These are phyloP conservation scores for Diplodus puntazzo DNA, from an alignment of 2,797 vertebrate species.

Conservation along the genomic window DNA sequence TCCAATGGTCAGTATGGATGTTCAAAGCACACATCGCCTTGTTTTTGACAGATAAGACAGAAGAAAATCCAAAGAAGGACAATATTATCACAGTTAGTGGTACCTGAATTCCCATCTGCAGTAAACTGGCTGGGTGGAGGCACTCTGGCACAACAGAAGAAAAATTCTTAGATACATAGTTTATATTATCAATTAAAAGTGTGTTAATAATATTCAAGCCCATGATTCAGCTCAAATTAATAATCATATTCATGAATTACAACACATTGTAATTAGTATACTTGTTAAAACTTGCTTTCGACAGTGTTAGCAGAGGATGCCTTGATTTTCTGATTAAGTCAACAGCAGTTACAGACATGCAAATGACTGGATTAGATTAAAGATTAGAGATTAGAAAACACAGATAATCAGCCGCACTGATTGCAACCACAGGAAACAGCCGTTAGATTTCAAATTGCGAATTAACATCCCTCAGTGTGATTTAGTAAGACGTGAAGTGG, in stretches of 20 bases:
- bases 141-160: slow-evolving; percentile 73
- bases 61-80: background rate
- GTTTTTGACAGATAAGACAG: background rate
- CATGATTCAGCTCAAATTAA: slow-evolving; percentile 2
- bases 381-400: slow-evolving; percentile 50
- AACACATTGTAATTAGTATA: slow-evolving; percentile 12
- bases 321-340: slow-evolving; percentile 38
- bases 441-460: slow-evolving; percentile 14
- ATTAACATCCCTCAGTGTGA: slow-evolving; percentile 13
- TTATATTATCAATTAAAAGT: background rate
- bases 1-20: too few relatives aligned
- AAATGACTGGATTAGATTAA: slow-evolving; percentile 8
- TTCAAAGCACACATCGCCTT: background rate
- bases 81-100: background rate
- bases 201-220: slow-evolving; percentile 6
- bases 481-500: slow-evolving; percentile 21
- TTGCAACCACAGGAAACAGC: slow-evolving; percentile 16
- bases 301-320: slow-evolving; percentile 22
- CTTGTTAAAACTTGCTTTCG: slow-evolving; percentile 26
- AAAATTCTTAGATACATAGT: slow-evolving; percentile 24
- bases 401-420: slow-evolving; percentile 10
- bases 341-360: slow-evolving; percentile 35
- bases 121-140: slow-evolving; percentile 84
- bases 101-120: slow-evolving; percentile 80
- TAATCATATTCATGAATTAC: slow-evolving; percentile 12